Conservation (phyloP, 2,113 vertebrate species). For the Ahaetulla prasina region DNA sequence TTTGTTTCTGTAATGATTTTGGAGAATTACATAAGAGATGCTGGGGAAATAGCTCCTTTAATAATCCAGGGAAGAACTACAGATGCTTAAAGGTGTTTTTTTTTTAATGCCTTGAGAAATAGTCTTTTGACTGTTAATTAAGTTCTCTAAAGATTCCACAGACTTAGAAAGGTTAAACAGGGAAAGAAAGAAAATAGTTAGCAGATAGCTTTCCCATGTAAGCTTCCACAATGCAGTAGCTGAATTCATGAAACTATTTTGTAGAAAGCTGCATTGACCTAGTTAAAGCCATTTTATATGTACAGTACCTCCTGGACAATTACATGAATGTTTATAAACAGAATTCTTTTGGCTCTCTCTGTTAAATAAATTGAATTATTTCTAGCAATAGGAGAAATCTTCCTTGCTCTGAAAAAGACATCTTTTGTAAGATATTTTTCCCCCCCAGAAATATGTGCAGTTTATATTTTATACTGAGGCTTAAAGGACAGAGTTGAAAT, state of each 20-base stretch:
- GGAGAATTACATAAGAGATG: accelerated
- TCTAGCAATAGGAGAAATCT: slow-evolving; percentile 31
- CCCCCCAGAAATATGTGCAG: slow-evolving; percentile 1
- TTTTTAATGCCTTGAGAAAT: not conserved
- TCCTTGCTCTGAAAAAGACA: slow-evolving; percentile 8
- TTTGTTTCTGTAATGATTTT: not conserved
- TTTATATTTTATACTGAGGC: not conserved
- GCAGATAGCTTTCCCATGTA: not conserved
- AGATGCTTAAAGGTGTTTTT: slow-evolving; percentile 11
- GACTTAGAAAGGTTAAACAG: slow-evolving; percentile 16
- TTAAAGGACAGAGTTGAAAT: not conserved
- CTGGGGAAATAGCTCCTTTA: not conserved
- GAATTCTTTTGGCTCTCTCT: slow-evolving; percentile 26
- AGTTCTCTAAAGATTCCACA: slow-evolving; percentile 25
- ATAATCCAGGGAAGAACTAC: not conserved
- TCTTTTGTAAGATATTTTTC: not conserved
- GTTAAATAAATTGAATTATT: slow-evolving; percentile 42
- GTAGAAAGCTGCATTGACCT: slow-evolving; percentile 42
- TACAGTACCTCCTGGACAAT: slow-evolving; percentile 32
- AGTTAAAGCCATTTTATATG: slow-evolving; percentile 53
- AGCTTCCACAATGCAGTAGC: slow-evolving; percentile 3
- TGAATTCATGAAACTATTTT: slow-evolving; percentile 9
- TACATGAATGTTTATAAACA: slow-evolving; percentile 46
- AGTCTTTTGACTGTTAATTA: slow-evolving; percentile 4
- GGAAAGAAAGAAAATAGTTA: not conserved